Evolutionary conservation across 1,140 invertebrate species (phyloP), one percentile per base, ranked within the genome.

Genomic region (Drosophila biarmipes): DNA sequence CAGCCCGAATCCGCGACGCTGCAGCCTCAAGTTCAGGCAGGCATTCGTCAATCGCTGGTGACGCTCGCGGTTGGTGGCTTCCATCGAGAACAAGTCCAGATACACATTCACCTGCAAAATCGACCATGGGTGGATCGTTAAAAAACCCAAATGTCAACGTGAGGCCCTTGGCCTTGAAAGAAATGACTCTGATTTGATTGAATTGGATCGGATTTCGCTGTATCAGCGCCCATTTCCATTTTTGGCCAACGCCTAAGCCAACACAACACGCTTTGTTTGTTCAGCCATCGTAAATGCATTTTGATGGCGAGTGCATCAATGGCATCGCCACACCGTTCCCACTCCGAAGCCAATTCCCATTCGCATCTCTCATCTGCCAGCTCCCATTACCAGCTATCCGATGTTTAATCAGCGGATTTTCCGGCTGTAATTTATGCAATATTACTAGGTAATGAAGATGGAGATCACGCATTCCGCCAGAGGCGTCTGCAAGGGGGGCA

Each of bases 11-110:
- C 71, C 62, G 6, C 73, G 75, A 15, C 67, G 61, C 40, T 71
- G 55, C 35, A 92, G 53, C 40, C 85, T 72, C 75, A 89, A 82
- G 49, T 92, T 92, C 12, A 92, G 58, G 29, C 91, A 92, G 66
- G 69, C 57, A 55, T 91, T 92, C 27, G 72, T 69, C 19, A 90
- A 59, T 7, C 52, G 57, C 54, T 91, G 78, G 12, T 79, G 80
- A 8, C 62, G 86, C 31, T 72, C 57, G 31, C 86, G 82, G 57
- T 89, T 85, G 14, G 40, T 49, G 6, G 61, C 49, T 62, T 90
- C 90, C 38, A 67, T 69, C 59, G 73, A 59, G 40, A 91, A 91
- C 46, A 91, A 66, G 43, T 80, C 57, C 57, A 91, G 71, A 59
- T 91, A 91, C 17, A 80, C 77, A 42, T 91, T 91, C 37, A 91